Conservation (phyloP, 2,113 vertebrate species). For the Capricornis sumatraensis region DNA sequence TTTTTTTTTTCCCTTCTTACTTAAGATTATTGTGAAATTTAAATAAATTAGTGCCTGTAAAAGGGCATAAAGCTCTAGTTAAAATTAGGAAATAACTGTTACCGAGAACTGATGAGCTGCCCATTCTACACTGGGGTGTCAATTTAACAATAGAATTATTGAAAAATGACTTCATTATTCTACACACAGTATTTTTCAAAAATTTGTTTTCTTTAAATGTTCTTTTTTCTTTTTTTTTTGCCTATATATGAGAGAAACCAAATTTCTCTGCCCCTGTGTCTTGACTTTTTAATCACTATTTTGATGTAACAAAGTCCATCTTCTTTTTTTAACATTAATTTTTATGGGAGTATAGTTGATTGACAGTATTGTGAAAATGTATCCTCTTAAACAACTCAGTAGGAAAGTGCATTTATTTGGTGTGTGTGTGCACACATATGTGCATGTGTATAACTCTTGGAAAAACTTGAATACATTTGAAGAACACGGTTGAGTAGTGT, state of each 20-base stretch:
- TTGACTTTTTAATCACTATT: background rate
- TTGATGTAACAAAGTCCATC: background rate
- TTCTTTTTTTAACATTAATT: background rate
- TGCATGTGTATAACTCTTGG: background rate
- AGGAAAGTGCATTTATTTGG: background rate
- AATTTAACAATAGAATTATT: background rate
- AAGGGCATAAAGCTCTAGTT: background rate
- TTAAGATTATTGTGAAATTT: background rate
- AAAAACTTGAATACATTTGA: background rate
- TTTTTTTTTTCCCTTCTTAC: background rate
- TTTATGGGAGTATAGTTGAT: background rate
- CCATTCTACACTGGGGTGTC: background rate
- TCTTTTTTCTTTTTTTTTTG: background rate
- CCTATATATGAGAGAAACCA: background rate
- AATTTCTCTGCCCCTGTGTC: background rate
- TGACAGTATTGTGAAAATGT: background rate
- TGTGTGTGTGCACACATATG: background rate
- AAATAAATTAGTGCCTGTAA: background rate
- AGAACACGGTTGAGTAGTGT: background rate
- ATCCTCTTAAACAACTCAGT: background rate
- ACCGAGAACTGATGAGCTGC: background rate
- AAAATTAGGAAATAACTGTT: background rate
- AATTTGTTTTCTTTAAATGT: background rate
- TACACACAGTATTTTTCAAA: background rate
- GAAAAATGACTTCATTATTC: slow-evolving; percentile 18